phyloP scores from a whole-genome alignment of 2,797 vertebrate species.

The Sardinella longiceps region DNA sequence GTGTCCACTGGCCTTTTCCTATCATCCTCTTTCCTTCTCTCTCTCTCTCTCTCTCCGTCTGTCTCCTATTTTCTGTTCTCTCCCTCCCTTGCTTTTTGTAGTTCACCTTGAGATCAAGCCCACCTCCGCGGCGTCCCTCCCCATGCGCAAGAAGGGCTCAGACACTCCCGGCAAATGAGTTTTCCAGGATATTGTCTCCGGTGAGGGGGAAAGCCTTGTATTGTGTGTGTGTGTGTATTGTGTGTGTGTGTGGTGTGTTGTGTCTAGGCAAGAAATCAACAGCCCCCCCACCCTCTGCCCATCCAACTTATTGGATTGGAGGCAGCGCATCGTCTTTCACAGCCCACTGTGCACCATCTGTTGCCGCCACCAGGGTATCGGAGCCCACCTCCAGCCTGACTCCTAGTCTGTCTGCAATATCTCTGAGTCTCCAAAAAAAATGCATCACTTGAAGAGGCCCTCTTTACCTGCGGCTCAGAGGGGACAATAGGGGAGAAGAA shows the following conservation, averaged over 20 bases:
- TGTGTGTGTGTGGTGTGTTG: neutral
- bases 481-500: neutral
- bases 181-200: conserved; percentile 25
- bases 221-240: conserved; percentile 2
- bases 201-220: conserved; percentile 13
- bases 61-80: too few species aligned
- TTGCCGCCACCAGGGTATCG: neutral
- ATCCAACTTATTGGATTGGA: conserved; percentile 18
- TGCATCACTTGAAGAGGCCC: neutral
- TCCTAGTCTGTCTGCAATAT: conserved; percentile 3
- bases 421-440: neutral
- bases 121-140: neutral
- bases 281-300: neutral
- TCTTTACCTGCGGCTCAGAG: neutral
- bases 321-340: conserved; percentile 1
- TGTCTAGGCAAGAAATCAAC: conserved; percentile 6
- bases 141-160: neutral
- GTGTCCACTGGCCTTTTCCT: too few species aligned
- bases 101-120: neutral
- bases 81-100: neutral
- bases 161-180: conserved; percentile 18
- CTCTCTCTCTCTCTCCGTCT: neutral
- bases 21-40: neutral
- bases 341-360: conserved; percentile 24
- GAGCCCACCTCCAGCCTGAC: conserved; percentile 1